Base-by-base conservation (phyloP, 2,113 vertebrate genomes). In the Entomyzon cyanotis region DNA sequence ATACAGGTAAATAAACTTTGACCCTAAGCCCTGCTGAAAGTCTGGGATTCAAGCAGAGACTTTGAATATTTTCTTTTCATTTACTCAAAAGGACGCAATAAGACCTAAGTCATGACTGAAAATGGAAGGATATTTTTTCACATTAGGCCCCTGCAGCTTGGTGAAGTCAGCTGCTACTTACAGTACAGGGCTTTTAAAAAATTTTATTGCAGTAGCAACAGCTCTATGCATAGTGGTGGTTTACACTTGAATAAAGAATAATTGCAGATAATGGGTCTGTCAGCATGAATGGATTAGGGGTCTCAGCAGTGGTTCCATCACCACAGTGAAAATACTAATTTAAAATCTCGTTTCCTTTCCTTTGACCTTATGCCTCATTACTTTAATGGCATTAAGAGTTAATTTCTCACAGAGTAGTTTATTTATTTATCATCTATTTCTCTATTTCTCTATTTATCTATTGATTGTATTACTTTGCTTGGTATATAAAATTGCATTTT, bases 161-260 rank as follows among this genome's bases (percentile, higher is more conserved):
- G 9, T 93, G 47, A 79, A 95, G 63, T 87, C 56, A 84, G 33
- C 25, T 77, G 7, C 37, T 80, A 62, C 47, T 92, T 94, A 87
- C 22, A 73, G 22, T 41, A 71, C 28, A 55, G 10, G 24, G 56
- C 35, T 95, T 97, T 94, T 41, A 11, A 75, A 92, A 74, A 52
- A 41, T 82, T 94, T 91, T 95, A 92, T 94, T 90, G 88, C 80
- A 59, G 49, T 76, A 92, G 39, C 77, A 94, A 65, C 62, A 83
- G 37, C 41, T 94, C 93, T 86, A n/a, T 85, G 30, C 73, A 71
- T 97, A 96, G 95, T 94, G 37, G 49, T 58, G 58, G 77, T 75
- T 98, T 97, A 95, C 70, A 96, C 59, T 97, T 96, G 93, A 97
- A 96, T 97, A 95, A 96, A 84, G 65, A 96, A 89, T 97, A 97